phyloP scores from a whole-genome alignment of 2,113 vertebrate species.

The Origma solitaria region DNA sequence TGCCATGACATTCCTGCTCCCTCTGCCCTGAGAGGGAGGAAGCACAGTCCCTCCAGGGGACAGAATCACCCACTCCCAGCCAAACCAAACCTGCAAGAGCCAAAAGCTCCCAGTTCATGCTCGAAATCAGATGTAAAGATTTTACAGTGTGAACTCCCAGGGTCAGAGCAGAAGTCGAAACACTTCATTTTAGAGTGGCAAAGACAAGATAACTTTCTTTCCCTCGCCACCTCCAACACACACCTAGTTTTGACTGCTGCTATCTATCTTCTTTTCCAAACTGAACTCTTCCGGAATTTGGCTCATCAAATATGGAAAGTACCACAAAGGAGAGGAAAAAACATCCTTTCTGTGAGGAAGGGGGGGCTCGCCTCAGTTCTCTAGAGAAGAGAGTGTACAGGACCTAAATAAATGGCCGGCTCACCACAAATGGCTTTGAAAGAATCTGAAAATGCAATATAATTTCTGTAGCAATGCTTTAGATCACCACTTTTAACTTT shows the following conservation, averaged over 20 bases:
- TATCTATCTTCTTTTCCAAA: not conserved
- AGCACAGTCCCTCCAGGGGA: not conserved
- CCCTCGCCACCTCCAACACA: not conserved
- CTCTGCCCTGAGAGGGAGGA: not conserved
- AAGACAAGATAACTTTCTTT: not conserved
- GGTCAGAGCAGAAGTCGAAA: not conserved
- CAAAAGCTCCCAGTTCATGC: not conserved
- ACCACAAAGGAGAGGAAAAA: not conserved
- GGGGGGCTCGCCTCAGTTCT: not conserved
- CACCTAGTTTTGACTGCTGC: not conserved
- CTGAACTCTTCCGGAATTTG: not conserved
- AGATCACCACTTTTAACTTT: not conserved
- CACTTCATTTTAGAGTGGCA: not conserved
- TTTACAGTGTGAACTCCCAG: not conserved
- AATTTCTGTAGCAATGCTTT: not conserved
- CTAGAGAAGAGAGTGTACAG: not conserved
- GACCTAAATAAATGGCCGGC: not conserved
- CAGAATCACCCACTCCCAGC: not conserved
- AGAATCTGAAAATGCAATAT: not conserved
- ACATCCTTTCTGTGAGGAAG: not conserved
- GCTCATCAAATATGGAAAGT: not conserved
- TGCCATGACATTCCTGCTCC: not conserved
- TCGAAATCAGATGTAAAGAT: not conserved
- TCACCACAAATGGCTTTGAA: not conserved
- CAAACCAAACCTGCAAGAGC: not conserved